Evolutionary conservation across 2,113 vertebrate species (phyloP).

Genomic region (Takifugu flavidus): DNA sequence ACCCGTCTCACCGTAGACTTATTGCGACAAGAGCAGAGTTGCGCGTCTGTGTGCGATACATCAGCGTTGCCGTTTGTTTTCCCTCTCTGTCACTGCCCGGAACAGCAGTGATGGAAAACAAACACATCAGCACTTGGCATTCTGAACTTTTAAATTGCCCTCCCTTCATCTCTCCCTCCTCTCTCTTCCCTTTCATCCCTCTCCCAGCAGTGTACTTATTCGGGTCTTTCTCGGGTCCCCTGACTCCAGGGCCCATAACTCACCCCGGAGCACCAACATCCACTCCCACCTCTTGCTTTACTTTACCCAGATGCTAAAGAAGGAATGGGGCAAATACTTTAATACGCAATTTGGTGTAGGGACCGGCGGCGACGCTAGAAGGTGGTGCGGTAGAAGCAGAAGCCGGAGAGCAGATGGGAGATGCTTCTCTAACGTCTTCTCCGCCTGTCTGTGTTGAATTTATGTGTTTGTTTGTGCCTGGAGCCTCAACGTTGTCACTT

Average conservation of each 20-base stretch:
- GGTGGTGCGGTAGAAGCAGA: constrained; percentile 45
- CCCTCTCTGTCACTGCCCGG: constrained; percentile 71
- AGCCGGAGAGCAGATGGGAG: constrained; percentile 50
- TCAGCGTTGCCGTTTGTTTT: constrained; percentile 74
- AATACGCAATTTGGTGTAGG: constrained; percentile 2
- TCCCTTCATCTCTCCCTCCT: constrained; percentile 51
- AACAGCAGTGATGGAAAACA: constrained; percentile 76
- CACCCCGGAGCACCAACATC: constrained; percentile 73
- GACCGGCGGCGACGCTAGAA: constrained; percentile 35
- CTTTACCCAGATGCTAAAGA: constrained; percentile 70
- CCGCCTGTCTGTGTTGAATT: constrained; percentile 65
- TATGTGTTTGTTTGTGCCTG: constrained; percentile 78
- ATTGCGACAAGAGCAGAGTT: constrained; percentile 60
- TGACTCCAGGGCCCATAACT: constrained; percentile 76
- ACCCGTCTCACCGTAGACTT: constrained; percentile 54
- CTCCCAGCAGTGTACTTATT: constrained; percentile 70
- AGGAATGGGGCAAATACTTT: constrained; percentile 69
- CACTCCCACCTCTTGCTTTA: constrained; percentile 73
- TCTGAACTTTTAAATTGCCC: constrained; percentile 72
- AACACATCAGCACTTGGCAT: constrained; percentile 80
- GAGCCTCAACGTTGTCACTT: constrained; percentile 69
- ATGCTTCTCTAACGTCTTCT: constrained; percentile 62
- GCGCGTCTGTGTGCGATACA: constrained; percentile 70
- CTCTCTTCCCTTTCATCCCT: constrained; percentile 67
- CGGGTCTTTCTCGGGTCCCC: constrained; percentile 74